phyloP scores from a whole-genome alignment of 2,113 vertebrate genomes.

The Jacana jacana region DNA sequence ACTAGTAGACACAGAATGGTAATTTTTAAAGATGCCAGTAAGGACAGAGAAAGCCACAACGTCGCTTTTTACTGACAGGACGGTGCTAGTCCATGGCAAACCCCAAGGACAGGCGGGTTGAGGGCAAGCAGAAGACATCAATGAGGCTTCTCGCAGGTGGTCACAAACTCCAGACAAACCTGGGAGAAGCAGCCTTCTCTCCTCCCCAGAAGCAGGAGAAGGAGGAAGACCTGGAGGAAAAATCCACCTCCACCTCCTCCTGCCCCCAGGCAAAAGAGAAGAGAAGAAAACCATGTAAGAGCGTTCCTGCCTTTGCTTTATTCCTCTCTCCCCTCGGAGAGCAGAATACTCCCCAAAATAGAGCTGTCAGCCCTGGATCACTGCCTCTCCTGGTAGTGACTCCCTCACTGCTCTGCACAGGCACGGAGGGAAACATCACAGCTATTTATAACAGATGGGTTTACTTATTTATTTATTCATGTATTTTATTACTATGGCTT shows the following conservation, averaged over 20 bases:
- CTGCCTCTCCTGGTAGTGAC: background rate
- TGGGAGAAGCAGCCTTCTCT: background rate
- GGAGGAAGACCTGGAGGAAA: background rate
- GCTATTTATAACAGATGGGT: background rate
- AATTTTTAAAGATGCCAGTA: background rate
- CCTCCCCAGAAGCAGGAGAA: background rate
- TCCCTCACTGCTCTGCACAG: background rate
- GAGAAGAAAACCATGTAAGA: background rate
- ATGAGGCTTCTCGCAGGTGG: background rate
- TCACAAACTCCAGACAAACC: background rate
- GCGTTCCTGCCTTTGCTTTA: background rate
- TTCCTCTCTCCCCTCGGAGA: background rate
- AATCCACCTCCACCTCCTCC: background rate
- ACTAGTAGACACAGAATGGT: background rate
- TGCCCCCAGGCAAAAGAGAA: background rate
- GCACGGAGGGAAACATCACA: background rate
- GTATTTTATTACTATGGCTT: background rate
- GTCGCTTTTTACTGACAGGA: background rate
- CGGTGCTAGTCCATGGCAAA: background rate
- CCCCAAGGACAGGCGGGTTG: background rate
- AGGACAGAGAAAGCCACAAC: background rate
- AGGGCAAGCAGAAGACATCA: background rate
- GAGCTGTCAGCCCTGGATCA: background rate
- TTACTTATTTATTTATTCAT: background rate
- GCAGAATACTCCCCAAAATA: background rate